Base-by-base conservation (phyloP, 2,888 invertebrate genomes). In the Anorthoa munda region DNA sequence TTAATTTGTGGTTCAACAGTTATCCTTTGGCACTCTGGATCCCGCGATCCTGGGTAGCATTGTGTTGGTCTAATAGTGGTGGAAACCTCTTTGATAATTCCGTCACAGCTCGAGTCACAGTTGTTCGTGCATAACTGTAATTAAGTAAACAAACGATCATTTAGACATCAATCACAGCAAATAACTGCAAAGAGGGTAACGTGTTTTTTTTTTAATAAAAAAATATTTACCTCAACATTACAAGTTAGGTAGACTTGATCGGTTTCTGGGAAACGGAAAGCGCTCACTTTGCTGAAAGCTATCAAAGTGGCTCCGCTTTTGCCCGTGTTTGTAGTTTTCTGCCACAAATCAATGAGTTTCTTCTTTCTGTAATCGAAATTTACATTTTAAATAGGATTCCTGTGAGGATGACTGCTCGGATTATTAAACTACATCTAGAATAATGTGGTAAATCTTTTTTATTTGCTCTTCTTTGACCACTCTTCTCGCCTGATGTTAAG, bases 241-340 rank as follows among this genome's bases (percentile, higher is more conserved):
- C 98, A 98, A 18, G 97, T 97, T 2, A 98, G 92, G 86, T 97
- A 98, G 0, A 98, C 97, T 93, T 98, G 97, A 80, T 97, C 97
- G 31, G 97, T 97, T 79, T 98, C 98, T 0, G 98, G 98, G 89
- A 98, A 98, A 81, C 98, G 97, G 93, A 98, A 98, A 0, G 98
- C 97, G 84, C 97, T 97, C 15, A 98, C 96, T 91, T 97, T 97
- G 83, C 97, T 97, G 89, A 97, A 97, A 31, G 97, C 97, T 55
- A 97, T 97, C 39, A 97, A 92, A 4, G 97, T 97, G 0, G 97
- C 97, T 2, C 97, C 97, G 76, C 96, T 96, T 82, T 93, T 95
- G 3, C 97, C 97, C 0, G 97, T 97, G 60, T 97, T 96, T 5
- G 96, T 95, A 0, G 97, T 96, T 89, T 97, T 97, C 83, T 96